Evolutionary conservation across 2,797 vertebrate species (phyloP).

Genomic region (Tangara arthus): DNA sequence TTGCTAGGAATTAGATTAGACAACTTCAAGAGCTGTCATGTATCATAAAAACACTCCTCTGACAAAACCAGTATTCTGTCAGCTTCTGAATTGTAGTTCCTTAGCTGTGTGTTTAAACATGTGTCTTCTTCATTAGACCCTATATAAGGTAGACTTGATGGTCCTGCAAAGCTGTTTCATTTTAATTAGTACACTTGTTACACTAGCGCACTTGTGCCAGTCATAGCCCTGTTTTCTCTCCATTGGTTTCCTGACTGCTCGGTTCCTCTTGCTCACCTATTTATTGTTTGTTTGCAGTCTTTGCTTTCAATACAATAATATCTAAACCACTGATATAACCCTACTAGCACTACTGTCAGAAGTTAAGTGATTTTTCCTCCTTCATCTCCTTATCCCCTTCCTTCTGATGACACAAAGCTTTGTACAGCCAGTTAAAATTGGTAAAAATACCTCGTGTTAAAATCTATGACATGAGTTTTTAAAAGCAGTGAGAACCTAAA

Average conservation of each 20-base stretch:
- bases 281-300: neutral
- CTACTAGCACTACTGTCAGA: neutral
- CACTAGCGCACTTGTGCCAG: neutral
- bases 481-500: neutral
- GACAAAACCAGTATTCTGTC: neutral
- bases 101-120: neutral
- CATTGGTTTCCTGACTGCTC: neutral
- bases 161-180: neutral
- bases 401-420: neutral
- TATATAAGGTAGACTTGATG: neutral
- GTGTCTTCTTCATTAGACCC: neutral
- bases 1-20: neutral
- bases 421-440: neutral
- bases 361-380: neutral
- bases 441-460: neutral
- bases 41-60: neutral
- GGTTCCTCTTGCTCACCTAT: neutral
- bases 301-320: neutral
- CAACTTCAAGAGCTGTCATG: neutral
- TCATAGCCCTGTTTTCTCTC: neutral
- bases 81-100: neutral
- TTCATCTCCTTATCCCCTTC: neutral
- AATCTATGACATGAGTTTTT: neutral
- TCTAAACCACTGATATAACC: neutral
- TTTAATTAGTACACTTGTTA: neutral